Percentiles rank a stretch among this genome's conserved stretches.
These are phyloP conservation scores for Cabera pusaria DNA, from an alignment of 2,888 invertebrate species.

Conservation along the genomic window DNA sequence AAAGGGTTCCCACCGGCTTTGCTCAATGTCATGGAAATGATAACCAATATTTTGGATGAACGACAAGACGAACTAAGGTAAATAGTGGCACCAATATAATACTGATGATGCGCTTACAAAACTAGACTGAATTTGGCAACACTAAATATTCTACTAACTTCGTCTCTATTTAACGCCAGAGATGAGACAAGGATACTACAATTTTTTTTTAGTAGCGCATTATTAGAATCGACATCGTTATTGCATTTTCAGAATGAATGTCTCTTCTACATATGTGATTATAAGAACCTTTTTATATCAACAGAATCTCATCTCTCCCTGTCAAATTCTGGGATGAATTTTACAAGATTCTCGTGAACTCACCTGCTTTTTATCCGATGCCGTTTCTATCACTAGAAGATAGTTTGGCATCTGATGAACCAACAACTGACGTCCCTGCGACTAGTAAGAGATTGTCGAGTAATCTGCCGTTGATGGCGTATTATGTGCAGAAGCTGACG, in stretches of 20 bases:
- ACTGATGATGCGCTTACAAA: no score
- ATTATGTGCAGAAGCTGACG: conserved; percentile 62
- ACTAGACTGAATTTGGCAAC: no score
- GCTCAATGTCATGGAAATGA: conserved; percentile 51
- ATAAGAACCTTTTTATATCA: conserved; percentile 23
- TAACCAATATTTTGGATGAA: conserved; percentile 42
- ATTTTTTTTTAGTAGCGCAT: no score
- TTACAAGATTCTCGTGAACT: conserved; percentile 53
- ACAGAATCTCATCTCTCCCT: conserved; percentile 57
- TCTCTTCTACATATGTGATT: no score
- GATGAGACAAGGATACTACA: no score
- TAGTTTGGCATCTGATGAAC: conserved; percentile 33
- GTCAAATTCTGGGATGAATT: conserved; percentile 65
- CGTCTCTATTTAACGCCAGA: no score
- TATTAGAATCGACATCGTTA: no score
- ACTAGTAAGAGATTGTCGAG: conserved; percentile 55
- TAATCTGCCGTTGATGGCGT: conserved; percentile 61
- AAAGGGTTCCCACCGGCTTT: conserved; percentile 59
- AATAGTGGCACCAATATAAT: no score
- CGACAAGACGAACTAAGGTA: conserved; percentile 48
- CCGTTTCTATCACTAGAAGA: conserved; percentile 50
- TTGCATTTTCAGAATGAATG: background rate
- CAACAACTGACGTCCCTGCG: conserved; percentile 45
- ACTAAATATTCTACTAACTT: no score
- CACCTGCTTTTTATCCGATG: conserved; percentile 59